Base-by-base conservation (phyloP, 2,113 vertebrate genomes). In the Melanotaenia duboulayi region DNA sequence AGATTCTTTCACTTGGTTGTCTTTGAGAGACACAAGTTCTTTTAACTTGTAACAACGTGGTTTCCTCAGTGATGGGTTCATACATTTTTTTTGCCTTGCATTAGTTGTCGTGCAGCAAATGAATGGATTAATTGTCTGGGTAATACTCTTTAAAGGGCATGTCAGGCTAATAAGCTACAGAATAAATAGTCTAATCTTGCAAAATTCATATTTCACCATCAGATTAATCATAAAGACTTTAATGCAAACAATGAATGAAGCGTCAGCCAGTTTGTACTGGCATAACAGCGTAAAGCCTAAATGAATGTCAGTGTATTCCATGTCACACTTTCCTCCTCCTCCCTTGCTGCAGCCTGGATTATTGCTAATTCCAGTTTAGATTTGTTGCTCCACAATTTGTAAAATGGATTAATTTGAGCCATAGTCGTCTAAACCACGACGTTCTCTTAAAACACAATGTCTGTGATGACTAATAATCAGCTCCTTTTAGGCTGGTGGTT, bases 141-240 rank as follows among this genome's bases (percentile, higher is more conserved):
- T 78, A 63, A 83, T 78, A 20, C 42, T 65, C 56, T 69, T 76
- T 62, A 20, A 17, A 7, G 50, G 28, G 65, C 28, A 72, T 69
- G 70, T 73, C n/a, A 59, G 55, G 62, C 42, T 37, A 69, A 69
- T 24, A 32, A 37, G 14, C 13, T 0, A 12, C 22, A 59, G 23
- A 78, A 62, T 54, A 28, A 28, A 51, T 42, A 2, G 20, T 65
- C 24, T 80, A 71, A 77, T 77, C 79, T 70, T 28, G 4, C 13
- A 78, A 39, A 72, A 76, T 69, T 81, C 52, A 84, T 78, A 79
- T 51, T 87, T 79, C 54, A 7, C 50, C 55, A 56, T 13, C 1
- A 11, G 82, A 82, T 88, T 76, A 79, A 59, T 61, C 35, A 58
- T 60, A 64, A 78, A 87, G 71, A 72, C 83, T 85, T 80, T 62